Evolutionary conservation across 2,888 invertebrate genomes (phyloP), one percentile per base, ranked within the genome.

Genomic region (Pristionchus arcanus): DNA sequence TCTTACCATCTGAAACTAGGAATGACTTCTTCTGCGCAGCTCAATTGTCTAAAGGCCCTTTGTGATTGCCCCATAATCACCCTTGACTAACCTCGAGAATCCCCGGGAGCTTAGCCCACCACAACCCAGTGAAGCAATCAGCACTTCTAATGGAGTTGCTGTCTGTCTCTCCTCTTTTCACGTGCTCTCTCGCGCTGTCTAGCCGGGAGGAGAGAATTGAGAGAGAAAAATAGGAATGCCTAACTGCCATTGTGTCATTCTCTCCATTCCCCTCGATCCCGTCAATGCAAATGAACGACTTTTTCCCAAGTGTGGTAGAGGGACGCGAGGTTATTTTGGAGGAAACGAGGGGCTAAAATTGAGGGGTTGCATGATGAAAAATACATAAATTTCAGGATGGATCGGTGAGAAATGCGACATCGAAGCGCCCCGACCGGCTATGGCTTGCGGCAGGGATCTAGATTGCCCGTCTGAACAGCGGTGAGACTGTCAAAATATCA

Each of bases 381-480:
- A 31, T 31, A 34, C 15, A 68, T 9, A 31, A 74, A 74, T 53
- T 59, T 19, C 0, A 89, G 89, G 89, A 63, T 89, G 89, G 89
- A 83, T 81, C 37, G 89, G 89, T 0, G 89, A 81, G 63, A 59
- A 63, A 49, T 89, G 89, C 66, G 89, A 89, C 49, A 89, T 89
- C 25, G 89, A 89, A 15, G 66, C 66, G 21, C 81, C 81, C 1
- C 66, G 31, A 42, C 81, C 83, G 25, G 63, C 89, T 9, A 9
- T 83, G 37, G 25, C 83, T 0, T 89, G 89, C 34, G 42, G 2
- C 5, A 7, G 66, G 21, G 89, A 89, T 34, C 83, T 89, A 21
- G 89, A 81, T n/a, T 89, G 89, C 49, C 89, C 89, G 19, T 81
- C 81, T 1, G 89, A 89, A 9, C 89, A 81, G 16, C 55, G 89